phyloP scores from a whole-genome alignment of 2,113 vertebrate genomes.

The Pelusios castaneus region DNA sequence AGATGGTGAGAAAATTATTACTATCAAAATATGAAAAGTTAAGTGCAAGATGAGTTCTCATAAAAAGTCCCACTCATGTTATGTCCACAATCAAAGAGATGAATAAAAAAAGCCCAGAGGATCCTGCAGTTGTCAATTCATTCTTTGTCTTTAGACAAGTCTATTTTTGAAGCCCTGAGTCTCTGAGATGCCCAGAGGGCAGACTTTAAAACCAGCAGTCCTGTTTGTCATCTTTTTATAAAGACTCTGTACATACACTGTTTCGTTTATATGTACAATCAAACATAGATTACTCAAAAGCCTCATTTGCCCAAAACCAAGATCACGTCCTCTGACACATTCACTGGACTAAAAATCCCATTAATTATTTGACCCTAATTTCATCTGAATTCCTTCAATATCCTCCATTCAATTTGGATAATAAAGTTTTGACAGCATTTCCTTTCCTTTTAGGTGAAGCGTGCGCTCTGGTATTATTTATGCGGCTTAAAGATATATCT shows the following conservation, averaged over 20 bases:
- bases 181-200: background rate
- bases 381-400: constrained; percentile 50
- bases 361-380: constrained; percentile 41
- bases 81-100: background rate
- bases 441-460: constrained; percentile 39
- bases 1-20: background rate
- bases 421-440: constrained; percentile 53
- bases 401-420: constrained; percentile 41
- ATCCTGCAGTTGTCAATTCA: background rate
- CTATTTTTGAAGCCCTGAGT: background rate
- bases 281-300: background rate
- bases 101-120: background rate
- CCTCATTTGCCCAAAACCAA: constrained; percentile 6
- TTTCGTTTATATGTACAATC: background rate
- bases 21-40: background rate
- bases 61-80: background rate
- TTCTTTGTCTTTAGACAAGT: background rate
- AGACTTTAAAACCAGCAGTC: background rate
- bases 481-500: constrained; percentile 67
- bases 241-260: background rate
- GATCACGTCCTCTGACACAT: background rate
- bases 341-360: constrained; percentile 38
- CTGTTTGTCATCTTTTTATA: background rate
- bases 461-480: constrained; percentile 48
- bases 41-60: background rate